Percentiles rank a stretch among this genome's conserved stretches.
Evolutionary conservation across 2,113 vertebrate species (phyloP).

Genomic region (Spheniscus mendiculus): DNA sequence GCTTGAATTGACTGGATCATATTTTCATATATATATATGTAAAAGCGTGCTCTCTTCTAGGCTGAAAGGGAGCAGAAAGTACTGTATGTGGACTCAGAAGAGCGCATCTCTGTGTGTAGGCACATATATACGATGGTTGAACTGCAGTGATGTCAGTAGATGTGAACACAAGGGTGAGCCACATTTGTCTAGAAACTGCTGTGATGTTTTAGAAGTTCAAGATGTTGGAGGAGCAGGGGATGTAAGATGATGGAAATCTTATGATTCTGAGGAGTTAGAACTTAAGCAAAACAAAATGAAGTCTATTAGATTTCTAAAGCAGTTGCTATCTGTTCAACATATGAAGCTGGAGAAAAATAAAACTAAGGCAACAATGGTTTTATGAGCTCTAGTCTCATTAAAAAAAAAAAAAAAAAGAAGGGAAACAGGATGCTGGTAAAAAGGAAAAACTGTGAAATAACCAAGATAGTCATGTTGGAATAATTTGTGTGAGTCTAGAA

Average conservation of each 20-base stretch:
- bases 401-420: background rate
- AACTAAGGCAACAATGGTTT: background rate
- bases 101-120: too few species aligned
- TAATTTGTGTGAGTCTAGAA: background rate
- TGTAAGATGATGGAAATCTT: background rate
- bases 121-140: rapidly evolving
- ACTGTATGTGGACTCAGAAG: background rate
- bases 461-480: background rate
- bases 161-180: background rate
- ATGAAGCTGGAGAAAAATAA: background rate
- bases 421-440: background rate
- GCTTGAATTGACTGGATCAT: background rate
- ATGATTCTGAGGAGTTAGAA: background rate
- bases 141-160: background rate
- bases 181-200: background rate
- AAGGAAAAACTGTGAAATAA: background rate
- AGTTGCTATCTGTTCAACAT: background rate
- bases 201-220: background rate
- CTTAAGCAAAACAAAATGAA: background rate
- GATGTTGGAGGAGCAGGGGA: background rate
- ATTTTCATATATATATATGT: background rate
- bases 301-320: background rate
- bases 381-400: background rate
- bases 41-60: background rate
- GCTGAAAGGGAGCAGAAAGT: background rate